A percentile compares a stretch with the other conserved stretches of the same genome.
phyloP scores from a whole-genome alignment of 2,888 invertebrate genomes.

The Blastobasis adustella region DNA sequence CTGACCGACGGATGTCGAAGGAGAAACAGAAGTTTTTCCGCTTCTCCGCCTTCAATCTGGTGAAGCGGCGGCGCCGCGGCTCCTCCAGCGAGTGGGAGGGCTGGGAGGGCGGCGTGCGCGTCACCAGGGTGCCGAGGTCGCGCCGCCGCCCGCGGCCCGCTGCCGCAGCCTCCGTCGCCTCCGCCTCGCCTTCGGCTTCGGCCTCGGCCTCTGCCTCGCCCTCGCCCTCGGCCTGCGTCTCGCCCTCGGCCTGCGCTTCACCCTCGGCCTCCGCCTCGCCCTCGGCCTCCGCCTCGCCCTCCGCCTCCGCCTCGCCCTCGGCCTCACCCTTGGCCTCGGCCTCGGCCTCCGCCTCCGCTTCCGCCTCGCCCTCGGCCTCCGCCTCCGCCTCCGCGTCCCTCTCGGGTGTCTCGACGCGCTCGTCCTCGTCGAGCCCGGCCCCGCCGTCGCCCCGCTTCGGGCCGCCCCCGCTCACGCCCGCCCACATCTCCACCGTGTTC shows the following conservation, averaged over 20 bases:
- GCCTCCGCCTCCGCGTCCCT: neutral
- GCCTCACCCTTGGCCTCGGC: neutral
- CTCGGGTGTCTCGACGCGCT: slow-evolving; percentile 3
- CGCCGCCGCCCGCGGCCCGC: slow-evolving; percentile 27
- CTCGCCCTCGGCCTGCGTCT: neutral
- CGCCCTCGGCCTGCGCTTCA: neutral
- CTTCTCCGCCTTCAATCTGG: slow-evolving; percentile 85
- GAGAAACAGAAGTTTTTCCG: slow-evolving; percentile 92
- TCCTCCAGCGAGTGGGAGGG: slow-evolving; percentile 57
- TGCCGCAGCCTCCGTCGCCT: slow-evolving; percentile 14
- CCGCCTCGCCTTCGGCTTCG: neutral
- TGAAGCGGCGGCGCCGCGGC: slow-evolving; percentile 64
- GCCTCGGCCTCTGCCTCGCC: neutral
- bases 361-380: slow-evolving; percentile 1
- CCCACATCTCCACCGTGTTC: slow-evolving; percentile 43
- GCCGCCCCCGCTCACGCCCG: slow-evolving; percentile 22
- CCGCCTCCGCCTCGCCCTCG: neutral
- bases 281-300: neutral
- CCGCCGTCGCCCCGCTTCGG: slow-evolving; percentile 12
- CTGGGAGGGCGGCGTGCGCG: slow-evolving; percentile 43
- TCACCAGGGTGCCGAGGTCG: slow-evolving; percentile 54
- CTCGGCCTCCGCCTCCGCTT: neutral
- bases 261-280: neutral
- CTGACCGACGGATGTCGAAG: slow-evolving; percentile 86
- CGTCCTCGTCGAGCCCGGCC: slow-evolving; percentile 13